phyloP scores from a whole-genome alignment of 2,888 invertebrate genomes.

The Oscheius sp. region DNA sequence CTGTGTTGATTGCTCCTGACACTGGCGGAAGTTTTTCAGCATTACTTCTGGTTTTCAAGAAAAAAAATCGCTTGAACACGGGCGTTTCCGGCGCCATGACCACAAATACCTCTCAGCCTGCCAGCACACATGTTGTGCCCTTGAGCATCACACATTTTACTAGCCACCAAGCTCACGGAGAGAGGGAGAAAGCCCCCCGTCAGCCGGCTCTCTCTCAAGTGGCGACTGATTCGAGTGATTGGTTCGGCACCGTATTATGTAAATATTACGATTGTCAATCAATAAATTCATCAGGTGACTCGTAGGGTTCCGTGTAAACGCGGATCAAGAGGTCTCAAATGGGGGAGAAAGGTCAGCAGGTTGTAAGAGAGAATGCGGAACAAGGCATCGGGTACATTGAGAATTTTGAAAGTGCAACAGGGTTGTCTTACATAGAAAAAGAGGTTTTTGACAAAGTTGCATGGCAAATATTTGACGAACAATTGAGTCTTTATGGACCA shows the following conservation, averaged over 20 bases:
- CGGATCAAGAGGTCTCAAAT: background rate
- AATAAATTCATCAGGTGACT: conserved; percentile 18
- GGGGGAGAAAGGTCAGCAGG: background rate
- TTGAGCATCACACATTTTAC: conserved; percentile 28
- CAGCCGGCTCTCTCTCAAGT: conserved; percentile 23
- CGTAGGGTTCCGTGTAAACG: background rate
- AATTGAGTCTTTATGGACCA: background rate
- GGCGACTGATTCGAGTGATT: conserved; percentile 33
- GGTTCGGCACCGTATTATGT: conserved; percentile 32
- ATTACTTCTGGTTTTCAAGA: too few relatives aligned
- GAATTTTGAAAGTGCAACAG: background rate
- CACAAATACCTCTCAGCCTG: conserved; percentile 14
- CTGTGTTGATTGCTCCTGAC: conserved; percentile 4
- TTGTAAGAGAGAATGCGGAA: conserved; percentile 1
- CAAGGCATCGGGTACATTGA: background rate
- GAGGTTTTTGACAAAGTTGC: background rate
- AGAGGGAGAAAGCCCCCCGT: background rate
- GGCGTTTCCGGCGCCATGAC: conserved; percentile 13
- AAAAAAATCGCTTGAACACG: background rate
- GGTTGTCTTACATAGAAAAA: background rate
- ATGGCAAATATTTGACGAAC: too few relatives aligned
- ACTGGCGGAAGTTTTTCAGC: background rate
- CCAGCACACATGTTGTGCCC: conserved; percentile 15
- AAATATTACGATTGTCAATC: conserved; percentile 31
- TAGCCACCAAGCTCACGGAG: conserved; percentile 25